These are phyloP conservation scores for Brassicogethes aeneus DNA, from an alignment of 2,888 invertebrate genomes.

Conservation along the genomic window DNA sequence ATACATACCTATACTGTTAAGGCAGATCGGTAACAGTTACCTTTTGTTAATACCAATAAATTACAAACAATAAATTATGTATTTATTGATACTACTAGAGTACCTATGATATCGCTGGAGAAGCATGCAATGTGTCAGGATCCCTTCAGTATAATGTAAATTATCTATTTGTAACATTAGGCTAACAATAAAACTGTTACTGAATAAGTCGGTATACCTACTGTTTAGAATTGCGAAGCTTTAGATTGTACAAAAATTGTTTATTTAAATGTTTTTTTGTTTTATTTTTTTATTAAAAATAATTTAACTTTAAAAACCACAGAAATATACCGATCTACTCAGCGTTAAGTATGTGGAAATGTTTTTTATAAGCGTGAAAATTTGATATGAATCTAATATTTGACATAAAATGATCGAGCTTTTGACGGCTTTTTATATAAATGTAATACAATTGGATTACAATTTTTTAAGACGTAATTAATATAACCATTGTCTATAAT, in stretches of 20 bases:
- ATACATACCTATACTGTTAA: constrained; percentile 6
- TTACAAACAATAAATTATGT: constrained; percentile 21
- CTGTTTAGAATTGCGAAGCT: constrained; percentile 12
- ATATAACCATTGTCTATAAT: constrained; percentile 42
- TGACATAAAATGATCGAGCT: constrained; percentile 43
- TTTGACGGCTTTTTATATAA: constrained; percentile 42
- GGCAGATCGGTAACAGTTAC: not conserved
- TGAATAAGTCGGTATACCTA: constrained; percentile 5
- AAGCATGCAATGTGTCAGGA: constrained; percentile 32
- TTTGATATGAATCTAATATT: constrained; percentile 40
- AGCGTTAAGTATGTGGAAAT: constrained; percentile 33
- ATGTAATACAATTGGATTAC: constrained; percentile 43
- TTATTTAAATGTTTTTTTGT: too few species aligned
- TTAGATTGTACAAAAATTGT: constrained; percentile 22
- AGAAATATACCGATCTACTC: constrained; percentile 1
- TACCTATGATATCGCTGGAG: constrained; percentile 39
- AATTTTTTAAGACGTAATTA: constrained; percentile 42
- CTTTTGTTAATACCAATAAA: constrained; percentile 8
- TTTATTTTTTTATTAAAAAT: constrained; percentile 7
- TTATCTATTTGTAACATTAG: constrained; percentile 40
- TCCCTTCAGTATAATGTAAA: constrained; percentile 35
- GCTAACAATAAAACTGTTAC: constrained; percentile 29
- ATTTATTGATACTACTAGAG: constrained; percentile 38
- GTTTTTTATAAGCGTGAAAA: constrained; percentile 40
- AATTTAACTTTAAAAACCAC: not conserved